These are phyloP conservation scores for Propithecus coquereli DNA, from an alignment of 2,113 vertebrate species.

Conservation along the genomic window DNA sequence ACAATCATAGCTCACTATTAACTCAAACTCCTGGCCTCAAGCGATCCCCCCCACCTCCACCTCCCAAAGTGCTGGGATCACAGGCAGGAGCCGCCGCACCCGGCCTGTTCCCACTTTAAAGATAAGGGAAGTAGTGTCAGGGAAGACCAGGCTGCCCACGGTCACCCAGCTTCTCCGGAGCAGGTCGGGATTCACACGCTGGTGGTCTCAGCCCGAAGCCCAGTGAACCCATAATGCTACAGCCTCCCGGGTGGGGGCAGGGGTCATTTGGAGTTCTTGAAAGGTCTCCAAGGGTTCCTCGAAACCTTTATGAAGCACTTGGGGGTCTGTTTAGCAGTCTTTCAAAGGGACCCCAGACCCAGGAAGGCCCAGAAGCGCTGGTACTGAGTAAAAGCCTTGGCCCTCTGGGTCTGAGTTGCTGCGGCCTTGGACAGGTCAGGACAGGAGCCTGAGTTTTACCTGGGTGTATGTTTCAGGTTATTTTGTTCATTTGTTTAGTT, in stretches of 20 bases:
- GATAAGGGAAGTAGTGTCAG: neutral
- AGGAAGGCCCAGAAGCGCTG: neutral
- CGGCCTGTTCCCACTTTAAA: neutral
- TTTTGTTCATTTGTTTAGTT: neutral
- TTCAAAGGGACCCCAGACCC: neutral
- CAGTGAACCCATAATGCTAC: neutral
- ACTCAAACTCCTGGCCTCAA: too few relatives aligned
- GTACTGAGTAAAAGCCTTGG: neutral
- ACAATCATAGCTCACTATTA: neutral
- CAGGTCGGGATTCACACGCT: neutral
- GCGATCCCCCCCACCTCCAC: too few relatives aligned
- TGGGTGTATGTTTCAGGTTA: neutral
- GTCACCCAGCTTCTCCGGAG: neutral
- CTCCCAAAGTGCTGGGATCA: too few relatives aligned
- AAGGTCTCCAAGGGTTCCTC: neutral
- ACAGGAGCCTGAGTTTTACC: neutral
- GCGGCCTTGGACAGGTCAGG: neutral
- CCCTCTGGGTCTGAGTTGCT: neutral
- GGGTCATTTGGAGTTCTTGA: neutral
- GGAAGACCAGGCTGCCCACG: neutral
- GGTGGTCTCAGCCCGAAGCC: neutral
- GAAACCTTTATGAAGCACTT: neutral
- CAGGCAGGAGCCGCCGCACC: too few relatives aligned
- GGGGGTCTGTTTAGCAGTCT: neutral
- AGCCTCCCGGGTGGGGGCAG: neutral